Percentiles rank a stretch among this genome's conserved stretches.
Conservation (phyloP, 2,113 vertebrate species). For the Diphyllodes magnificus region DNA sequence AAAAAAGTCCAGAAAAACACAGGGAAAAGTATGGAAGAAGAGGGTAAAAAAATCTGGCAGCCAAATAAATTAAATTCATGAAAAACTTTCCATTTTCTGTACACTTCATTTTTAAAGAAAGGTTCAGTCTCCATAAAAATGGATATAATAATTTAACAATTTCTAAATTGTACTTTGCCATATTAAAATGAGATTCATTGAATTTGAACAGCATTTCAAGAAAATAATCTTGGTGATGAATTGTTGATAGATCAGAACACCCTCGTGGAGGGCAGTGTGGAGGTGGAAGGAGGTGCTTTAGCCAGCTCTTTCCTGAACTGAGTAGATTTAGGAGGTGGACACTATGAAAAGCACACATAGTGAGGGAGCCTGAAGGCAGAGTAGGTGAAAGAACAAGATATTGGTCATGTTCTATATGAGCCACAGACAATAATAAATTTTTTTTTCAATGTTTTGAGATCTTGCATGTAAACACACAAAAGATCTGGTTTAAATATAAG, state of each 20-base stretch:
- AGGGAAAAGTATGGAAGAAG: neutral
- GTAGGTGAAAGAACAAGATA: neutral
- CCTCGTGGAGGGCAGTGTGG: neutral
- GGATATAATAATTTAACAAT: neutral
- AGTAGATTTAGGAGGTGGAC: neutral
- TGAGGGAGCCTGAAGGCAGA: neutral
- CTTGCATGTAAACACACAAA: neutral
- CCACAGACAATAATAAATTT: neutral
- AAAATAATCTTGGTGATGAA: neutral
- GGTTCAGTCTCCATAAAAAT: neutral
- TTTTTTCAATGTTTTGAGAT: neutral
- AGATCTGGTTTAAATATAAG: neutral
- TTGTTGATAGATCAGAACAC: neutral
- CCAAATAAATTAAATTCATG: neutral
- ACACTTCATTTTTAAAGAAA: neutral
- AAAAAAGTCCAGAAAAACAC: neutral
- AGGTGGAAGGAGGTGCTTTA: neutral
- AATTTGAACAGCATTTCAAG: neutral
- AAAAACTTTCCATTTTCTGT: neutral
- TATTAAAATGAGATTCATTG: neutral
- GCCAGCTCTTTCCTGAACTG: neutral
- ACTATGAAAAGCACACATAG: accelerated
- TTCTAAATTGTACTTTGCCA: neutral
- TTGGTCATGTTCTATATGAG: neutral
- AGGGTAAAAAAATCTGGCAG: neutral